A percentile compares a stretch with the other conserved stretches of the same genome.
Evolutionary conservation across 2,888 invertebrate species (phyloP).

Genomic region (Caradrina clavipalpis): DNA sequence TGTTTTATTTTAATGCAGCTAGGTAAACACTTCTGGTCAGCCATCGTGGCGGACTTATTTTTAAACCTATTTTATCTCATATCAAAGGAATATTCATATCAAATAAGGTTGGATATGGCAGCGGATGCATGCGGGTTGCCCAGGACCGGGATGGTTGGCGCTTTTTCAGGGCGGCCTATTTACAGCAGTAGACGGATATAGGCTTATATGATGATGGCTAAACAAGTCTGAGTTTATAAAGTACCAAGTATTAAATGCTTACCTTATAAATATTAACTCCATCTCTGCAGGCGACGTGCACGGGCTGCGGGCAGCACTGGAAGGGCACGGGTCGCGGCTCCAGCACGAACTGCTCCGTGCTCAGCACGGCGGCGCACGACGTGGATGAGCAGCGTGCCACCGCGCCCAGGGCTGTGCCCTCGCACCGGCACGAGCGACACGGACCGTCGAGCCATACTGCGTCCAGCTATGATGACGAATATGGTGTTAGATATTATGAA

Average conservation of each 20-base stretch:
- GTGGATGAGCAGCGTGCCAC: constrained; percentile 86
- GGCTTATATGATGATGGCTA: no score
- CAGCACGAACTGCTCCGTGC: constrained; percentile 90
- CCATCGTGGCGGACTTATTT: no score
- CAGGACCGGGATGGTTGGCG: no score
- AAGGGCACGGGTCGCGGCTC: constrained; percentile 88
- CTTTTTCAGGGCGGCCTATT: no score
- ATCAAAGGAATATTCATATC: no score
- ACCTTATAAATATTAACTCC: constrained; percentile 87
- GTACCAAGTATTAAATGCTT: constrained; percentile 14
- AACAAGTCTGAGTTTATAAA: no score
- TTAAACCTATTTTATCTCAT: no score
- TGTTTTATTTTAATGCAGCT: no score
- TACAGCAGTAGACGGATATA: no score
- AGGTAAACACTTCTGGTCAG: no score
- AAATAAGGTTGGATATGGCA: no score
- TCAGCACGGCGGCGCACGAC: constrained; percentile 87
- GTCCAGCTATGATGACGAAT: constrained; percentile 80
- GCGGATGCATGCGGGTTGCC: no score
- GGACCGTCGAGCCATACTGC: constrained; percentile 93
- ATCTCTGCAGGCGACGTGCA: constrained; percentile 91
- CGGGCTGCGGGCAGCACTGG: constrained; percentile 92
- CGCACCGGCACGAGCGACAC: constrained; percentile 92
- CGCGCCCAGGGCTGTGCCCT: constrained; percentile 63
- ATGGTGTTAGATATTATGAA: neutral